Evolutionary conservation across 2,113 vertebrate genomes (phyloP), one percentile per base, ranked within the genome.

Genomic region (Balaeniceps rex): DNA sequence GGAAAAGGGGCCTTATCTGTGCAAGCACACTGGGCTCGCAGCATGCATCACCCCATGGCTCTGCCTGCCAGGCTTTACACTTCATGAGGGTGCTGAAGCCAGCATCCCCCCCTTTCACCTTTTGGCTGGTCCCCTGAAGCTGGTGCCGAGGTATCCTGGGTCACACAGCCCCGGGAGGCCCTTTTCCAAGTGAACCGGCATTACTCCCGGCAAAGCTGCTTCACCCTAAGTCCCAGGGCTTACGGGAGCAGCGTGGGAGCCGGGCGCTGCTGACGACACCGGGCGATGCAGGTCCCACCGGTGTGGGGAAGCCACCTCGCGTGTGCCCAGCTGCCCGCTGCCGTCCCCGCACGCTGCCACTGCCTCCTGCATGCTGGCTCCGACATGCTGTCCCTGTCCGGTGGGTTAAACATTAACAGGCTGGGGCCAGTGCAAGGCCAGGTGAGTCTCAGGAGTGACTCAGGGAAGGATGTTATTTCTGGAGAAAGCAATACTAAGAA

Each of bases 241-340:
- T 24, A 21, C 0, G 10, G 75, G n/a, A 51, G 33, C 60, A 36
- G 26, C 0, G 1, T 6, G 47, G 51, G 74, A 49, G 38, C 29
- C 0, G 6, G 63, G 51, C 40, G 40, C 47, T 9, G 6, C 92
- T 55, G 51, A 2, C 1, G 19, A 1, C 74, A 55, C 2, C 0
- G 2, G 68, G 36, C 2, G 3, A 10, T 2, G 42, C 11, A 11
- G 44, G 58, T 47, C n/a, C 40, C 75, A 8, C 2, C 1, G 0
- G 57, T 1, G 40, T 6, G 17, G 42, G 55, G 68, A 46, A 40
- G 79, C 31, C 76, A 76, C 66, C 55, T 58, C 19, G 2, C 1
- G 4, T 40, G 70, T 58, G 79, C 55, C 82, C 84, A 33, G 63
- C 65, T 7, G 2, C 60, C 74, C 3, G 3, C 40, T 14, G 64